Conservation (phyloP, 2,888 invertebrate genomes). For the Seira musarum region DNA sequence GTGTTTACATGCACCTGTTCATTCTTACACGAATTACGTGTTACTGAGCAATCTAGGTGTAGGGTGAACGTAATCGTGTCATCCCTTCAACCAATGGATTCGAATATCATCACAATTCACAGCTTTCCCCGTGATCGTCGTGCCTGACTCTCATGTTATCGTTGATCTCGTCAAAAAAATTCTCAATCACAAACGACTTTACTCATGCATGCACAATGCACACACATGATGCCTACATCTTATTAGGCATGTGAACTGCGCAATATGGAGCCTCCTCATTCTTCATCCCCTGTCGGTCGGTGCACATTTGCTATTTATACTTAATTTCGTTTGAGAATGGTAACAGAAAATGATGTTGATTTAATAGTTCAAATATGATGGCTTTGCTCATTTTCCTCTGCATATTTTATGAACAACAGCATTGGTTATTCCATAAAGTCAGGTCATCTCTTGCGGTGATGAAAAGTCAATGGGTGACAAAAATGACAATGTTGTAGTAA, state of each 20-base stretch:
- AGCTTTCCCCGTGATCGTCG: conserved; percentile 14
- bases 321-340: too few species aligned
- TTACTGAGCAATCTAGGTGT: conserved; percentile 41
- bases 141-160: background rate
- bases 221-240: too few species aligned
- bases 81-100: background rate
- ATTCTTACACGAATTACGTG: conserved; percentile 51
- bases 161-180: conserved; percentile 4
- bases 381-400: conserved; percentile 35
- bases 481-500: background rate
- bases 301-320: too few species aligned
- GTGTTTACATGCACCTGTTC: conserved; percentile 35
- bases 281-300: too few species aligned
- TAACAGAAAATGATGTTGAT: conserved; percentile 46
- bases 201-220: background rate
- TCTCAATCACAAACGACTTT: background rate
- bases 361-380: conserved; percentile 37
- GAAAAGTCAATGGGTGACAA: background rate
- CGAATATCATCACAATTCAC: conserved; percentile 36
- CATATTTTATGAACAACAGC: conserved; percentile 30
- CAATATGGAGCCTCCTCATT: too few species aligned
- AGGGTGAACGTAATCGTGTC: conserved; percentile 40
- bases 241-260: too few species aligned
- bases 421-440: background rate
- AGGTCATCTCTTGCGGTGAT: background rate